A percentile compares a stretch with the other conserved stretches of the same genome.
Evolutionary conservation across 1,140 invertebrate species (phyloP).

Genomic region (Ceratitis capitata): DNA sequence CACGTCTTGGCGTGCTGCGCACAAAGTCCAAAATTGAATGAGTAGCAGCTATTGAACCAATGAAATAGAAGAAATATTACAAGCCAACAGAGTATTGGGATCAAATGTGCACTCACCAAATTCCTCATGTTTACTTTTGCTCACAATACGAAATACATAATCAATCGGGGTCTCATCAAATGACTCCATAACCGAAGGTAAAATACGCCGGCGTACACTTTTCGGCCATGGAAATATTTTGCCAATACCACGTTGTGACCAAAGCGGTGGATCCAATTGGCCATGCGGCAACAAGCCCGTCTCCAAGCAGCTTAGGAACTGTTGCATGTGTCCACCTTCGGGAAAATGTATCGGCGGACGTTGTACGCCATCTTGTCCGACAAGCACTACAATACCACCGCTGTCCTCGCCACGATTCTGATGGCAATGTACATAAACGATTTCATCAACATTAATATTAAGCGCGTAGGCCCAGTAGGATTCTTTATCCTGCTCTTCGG

Average conservation of each 20-base stretch:
- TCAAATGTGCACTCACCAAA: conserved; percentile 69
- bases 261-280: conserved; percentile 90
- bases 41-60: conserved; percentile 52
- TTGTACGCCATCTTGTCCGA: conserved; percentile 94
- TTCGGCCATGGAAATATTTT: conserved; percentile 79
- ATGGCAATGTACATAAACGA: conserved; percentile 95
- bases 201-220: conserved; percentile 71
- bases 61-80: neutral
- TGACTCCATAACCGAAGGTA: conserved; percentile 70
- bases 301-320: conserved; percentile 91
- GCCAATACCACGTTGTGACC: conserved; percentile 85
- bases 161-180: conserved; percentile 78
- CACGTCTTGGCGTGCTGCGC: conserved; percentile 57
- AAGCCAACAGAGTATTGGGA: neutral
- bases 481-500: conserved; percentile 80
- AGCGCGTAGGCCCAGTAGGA: conserved; percentile 92
- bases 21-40: conserved; percentile 63
- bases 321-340: conserved; percentile 87
- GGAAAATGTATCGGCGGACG: conserved; percentile 92
- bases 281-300: conserved; percentile 86
- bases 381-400: conserved; percentile 87
- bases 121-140: conserved; percentile 79
- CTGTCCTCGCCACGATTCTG: conserved; percentile 77
- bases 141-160: conserved; percentile 91
- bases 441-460: conserved; percentile 86